Conservation (phyloP, 2,888 invertebrate species). For the Cheilosia vulpina region DNA sequence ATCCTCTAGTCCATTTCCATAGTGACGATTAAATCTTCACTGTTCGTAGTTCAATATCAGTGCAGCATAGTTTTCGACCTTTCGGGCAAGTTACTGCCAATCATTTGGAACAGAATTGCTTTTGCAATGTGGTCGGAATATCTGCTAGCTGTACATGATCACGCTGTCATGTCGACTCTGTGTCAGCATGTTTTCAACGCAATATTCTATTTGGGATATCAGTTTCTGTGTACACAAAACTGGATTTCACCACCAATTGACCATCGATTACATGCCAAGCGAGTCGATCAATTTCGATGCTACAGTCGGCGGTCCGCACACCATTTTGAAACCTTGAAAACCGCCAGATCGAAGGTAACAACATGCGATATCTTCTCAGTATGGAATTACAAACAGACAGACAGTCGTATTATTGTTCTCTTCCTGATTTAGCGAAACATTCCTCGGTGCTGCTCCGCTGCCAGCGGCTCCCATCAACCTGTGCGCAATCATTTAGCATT, state of each 20-base stretch:
- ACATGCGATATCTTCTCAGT: conserved; percentile 18
- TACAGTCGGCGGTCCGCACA: background rate
- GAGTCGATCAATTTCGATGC: conserved; percentile 16
- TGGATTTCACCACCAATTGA: conserved; percentile 1
- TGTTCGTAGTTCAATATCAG: no score
- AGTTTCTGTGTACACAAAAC: background rate
- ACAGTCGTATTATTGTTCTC: conserved; percentile 44
- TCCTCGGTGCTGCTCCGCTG: background rate
- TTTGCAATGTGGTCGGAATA: no score
- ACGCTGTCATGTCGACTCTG: no score
- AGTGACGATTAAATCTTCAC: no score
- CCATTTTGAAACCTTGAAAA: conserved; percentile 37
- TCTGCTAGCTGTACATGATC: no score
- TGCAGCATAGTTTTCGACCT: no score
- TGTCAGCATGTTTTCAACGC: no score
- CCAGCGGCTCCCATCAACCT: background rate
- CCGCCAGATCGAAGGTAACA: conserved; percentile 10
- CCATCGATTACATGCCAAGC: conserved; percentile 31
- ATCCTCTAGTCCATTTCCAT: no score
- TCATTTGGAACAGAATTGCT: no score
- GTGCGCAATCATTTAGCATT: conserved; percentile 27
- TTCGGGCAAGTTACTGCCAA: no score
- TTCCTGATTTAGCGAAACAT: conserved; percentile 43
- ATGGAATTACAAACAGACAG: conserved; percentile 38
- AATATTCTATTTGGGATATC: no score